Evolutionary conservation across 2,888 invertebrate genomes (phyloP).

Genomic region (Salticus scenicus): DNA sequence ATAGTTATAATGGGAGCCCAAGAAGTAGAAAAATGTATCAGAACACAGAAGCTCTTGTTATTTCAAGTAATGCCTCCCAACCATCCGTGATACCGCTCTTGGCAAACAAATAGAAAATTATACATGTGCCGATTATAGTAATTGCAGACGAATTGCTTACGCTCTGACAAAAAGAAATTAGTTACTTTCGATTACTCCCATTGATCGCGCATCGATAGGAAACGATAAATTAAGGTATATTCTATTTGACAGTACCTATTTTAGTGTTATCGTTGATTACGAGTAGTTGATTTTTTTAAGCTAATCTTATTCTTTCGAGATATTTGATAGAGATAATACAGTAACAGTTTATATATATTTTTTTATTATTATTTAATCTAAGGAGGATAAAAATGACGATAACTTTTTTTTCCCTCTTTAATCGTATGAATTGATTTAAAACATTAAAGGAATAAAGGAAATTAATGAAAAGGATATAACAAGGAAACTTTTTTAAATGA

Average conservation of each 20-base stretch:
- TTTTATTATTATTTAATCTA: too few species aligned
- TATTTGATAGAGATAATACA: too few species aligned
- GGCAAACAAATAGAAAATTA: slow-evolving; percentile 67
- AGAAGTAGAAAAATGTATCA: neutral
- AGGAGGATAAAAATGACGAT: too few species aligned
- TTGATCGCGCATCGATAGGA: slow-evolving; percentile 32
- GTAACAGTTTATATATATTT: too few species aligned
- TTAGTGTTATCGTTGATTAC: neutral
- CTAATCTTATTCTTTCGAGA: too few species aligned
- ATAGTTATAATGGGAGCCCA: slow-evolving; percentile 28
- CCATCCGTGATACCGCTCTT: slow-evolving; percentile 45
- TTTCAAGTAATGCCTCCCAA: slow-evolving; percentile 32
- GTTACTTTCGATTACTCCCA: slow-evolving; percentile 34
- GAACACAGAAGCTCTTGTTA: neutral
- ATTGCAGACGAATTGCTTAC: slow-evolving; percentile 46
- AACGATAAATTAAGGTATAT: neutral
- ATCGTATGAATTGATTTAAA: too few species aligned
- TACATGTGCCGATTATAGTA: slow-evolving; percentile 52
- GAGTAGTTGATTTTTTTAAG: neutral
- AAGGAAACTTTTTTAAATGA: too few species aligned
- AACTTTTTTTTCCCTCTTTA: too few species aligned
- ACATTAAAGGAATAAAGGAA: too few species aligned
- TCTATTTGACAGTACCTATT: neutral
- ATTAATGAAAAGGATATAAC: too few species aligned
- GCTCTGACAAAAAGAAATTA: slow-evolving; percentile 51